Evolutionary conservation across 2,888 invertebrate species (phyloP).

Genomic region (Microctonus brassicae): DNA sequence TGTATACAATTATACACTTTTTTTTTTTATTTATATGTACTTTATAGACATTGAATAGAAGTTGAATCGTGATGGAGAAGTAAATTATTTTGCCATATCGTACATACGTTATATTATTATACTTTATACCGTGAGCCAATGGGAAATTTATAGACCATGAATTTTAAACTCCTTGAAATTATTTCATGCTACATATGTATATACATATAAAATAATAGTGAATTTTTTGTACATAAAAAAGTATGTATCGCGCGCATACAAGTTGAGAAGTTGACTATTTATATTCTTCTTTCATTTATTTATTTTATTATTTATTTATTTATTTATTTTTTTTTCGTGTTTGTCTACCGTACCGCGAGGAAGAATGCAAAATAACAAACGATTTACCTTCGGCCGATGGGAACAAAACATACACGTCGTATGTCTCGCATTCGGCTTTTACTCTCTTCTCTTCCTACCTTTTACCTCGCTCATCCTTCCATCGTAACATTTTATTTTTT

Average conservation of each 20-base stretch:
- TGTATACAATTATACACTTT: not conserved
- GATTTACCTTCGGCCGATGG: slow-evolving; percentile 14
- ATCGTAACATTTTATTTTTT: not conserved
- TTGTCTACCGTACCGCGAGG: not conserved
- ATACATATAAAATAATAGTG: too few relatives aligned
- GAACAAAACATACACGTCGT: slow-evolving; percentile 37
- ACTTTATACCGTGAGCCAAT: not conserved
- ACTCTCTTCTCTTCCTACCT: slow-evolving; percentile 26
- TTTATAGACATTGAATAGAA: slow-evolving; percentile 6
- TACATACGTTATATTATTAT: not conserved
- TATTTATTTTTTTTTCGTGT: not conserved
- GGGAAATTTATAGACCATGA: slow-evolving; percentile 3
- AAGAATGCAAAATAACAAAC: slow-evolving; percentile 16
- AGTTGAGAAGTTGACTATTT: not conserved
- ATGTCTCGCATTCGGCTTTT: slow-evolving; percentile 39
- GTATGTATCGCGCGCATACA: not conserved
- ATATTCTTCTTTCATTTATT: too few relatives aligned
- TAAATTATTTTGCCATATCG: slow-evolving; percentile 7
- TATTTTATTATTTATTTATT: not conserved
- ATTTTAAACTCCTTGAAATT: not conserved
- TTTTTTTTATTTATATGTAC: not conserved
- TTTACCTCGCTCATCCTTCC: not conserved
- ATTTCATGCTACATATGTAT: not conserved
- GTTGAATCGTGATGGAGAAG: slow-evolving; percentile 25
- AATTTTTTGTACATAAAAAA: not conserved